A percentile compares a stretch with the other conserved stretches of the same genome.
Evolutionary conservation across 2,113 vertebrate species (phyloP).

Genomic region (Xenopus tropicalis): UCB_Xtro_10.0 CM004446.2:104858001-104858500

Average conservation of each 20-base stretch:
- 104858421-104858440: conserved; percentile 3
- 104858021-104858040: conserved; percentile 20
- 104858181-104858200: neutral
- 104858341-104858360: neutral
- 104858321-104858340: neutral
- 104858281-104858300: neutral
- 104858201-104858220: neutral
- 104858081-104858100: neutral
- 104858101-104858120: too few species aligned
- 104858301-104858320: conserved; percentile 2
- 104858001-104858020: conserved; percentile 7
- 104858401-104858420: neutral
- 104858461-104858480: neutral
- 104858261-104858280: neutral
- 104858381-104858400: neutral
- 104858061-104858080: neutral
- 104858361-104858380: neutral
- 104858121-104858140: too few species aligned
- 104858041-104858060: conserved; percentile 12
- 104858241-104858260: neutral
- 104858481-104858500: too few species aligned
- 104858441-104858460: neutral
- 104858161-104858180: neutral
- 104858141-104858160: neutral
- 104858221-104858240: neutral